Evolutionary conservation across 2,797 vertebrate genomes (phyloP).

Genomic region (Clarias pachynema): DNA sequence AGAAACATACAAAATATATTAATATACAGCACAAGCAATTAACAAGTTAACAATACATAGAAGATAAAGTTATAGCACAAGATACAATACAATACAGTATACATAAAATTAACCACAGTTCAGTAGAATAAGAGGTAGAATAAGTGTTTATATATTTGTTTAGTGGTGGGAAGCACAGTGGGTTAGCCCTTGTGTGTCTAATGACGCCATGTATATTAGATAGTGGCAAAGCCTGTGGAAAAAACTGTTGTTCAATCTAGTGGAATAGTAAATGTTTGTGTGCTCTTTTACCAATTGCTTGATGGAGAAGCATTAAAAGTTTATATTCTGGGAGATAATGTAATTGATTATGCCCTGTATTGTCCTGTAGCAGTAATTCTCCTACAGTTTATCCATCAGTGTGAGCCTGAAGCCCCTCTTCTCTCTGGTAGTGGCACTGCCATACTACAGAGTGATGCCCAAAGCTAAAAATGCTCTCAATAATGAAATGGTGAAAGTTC

Average conservation of each 20-base stretch:
- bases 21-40: neutral
- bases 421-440: neutral
- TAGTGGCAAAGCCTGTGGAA: neutral
- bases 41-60: neutral
- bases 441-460: neutral
- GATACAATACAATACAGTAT: neutral
- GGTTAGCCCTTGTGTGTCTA: neutral
- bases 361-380: too few relatives aligned
- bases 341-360: neutral
- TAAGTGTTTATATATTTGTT: neutral
- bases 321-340: neutral
- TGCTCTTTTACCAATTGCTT: neutral
- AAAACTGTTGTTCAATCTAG: neutral
- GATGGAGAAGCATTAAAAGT: neutral
- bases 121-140: neutral
- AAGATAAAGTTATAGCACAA: neutral
- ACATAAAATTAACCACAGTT: neutral
- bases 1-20: neutral
- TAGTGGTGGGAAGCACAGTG: neutral
- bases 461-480: neutral
- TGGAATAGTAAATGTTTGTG: neutral
- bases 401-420: neutral
- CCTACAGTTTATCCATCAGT: too few relatives aligned
- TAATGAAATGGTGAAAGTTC: neutral
- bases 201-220: neutral